Conservation (phyloP, 92 coral and sea anemone genomes). For the Heliopora coerulea region DNA sequence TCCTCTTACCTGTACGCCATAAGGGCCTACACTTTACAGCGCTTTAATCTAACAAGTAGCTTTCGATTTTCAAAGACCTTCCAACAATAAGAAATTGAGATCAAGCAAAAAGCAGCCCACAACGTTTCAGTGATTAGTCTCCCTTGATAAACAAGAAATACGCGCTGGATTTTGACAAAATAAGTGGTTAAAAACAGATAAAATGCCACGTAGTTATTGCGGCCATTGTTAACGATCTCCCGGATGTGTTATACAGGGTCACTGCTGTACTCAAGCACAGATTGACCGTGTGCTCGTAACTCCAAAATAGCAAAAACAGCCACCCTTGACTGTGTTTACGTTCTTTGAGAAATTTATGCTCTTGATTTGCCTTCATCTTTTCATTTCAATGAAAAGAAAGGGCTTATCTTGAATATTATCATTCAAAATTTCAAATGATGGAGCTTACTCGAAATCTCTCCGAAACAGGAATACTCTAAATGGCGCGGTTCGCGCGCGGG, state of each 20-base stretch:
- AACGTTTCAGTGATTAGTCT: neutral
- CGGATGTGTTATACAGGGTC: slow-evolving; percentile 16
- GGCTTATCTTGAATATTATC: too few relatives aligned
- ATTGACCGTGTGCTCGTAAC: too few relatives aligned
- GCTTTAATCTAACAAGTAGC: slow-evolving; percentile 21
- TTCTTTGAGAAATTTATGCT: too few relatives aligned
- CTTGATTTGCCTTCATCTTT: too few relatives aligned
- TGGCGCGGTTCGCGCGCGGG: too few relatives aligned
- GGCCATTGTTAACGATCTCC: slow-evolving; percentile 47
- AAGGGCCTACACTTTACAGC: slow-evolving; percentile 4
- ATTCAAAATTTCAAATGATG: too few relatives aligned
- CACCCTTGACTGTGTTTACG: too few relatives aligned
- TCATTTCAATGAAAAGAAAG: too few relatives aligned
- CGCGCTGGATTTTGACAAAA: slow-evolving; percentile 4
- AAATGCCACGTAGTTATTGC: slow-evolving; percentile 43
- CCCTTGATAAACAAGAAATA: slow-evolving; percentile 13
- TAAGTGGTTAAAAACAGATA: slow-evolving; percentile 20
- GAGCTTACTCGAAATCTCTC: too few relatives aligned
- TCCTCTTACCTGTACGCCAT: slow-evolving; percentile 28
- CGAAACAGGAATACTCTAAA: too few relatives aligned
- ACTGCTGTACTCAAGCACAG: slow-evolving; percentile 16
- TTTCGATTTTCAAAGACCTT: neutral
- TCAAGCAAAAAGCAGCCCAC: neutral
- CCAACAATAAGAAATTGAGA: neutral
- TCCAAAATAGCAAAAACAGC: too few relatives aligned